phyloP scores from a whole-genome alignment of 2,797 vertebrate genomes.

The Sparus aurata region DNA sequence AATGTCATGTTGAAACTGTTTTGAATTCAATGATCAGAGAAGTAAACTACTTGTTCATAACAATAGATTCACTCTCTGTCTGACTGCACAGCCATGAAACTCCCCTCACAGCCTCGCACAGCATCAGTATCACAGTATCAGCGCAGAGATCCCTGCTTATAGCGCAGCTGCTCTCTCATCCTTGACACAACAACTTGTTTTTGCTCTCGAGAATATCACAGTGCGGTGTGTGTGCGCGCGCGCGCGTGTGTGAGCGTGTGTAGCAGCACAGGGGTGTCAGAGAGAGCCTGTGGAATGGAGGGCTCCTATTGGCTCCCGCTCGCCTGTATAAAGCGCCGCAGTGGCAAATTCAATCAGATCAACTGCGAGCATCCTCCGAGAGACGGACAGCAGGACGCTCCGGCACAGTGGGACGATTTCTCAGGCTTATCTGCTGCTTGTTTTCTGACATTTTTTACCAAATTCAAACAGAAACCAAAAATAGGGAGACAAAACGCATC shows the following conservation, averaged over 20 bases:
- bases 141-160: background rate
- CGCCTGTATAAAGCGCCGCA: conserved; percentile 80
- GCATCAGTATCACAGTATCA: background rate
- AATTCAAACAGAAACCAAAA: background rate
- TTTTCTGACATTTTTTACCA: conserved; percentile 2
- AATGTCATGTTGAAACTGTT: background rate
- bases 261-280: conserved; percentile 31
- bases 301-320: conserved; percentile 80
- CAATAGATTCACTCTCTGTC: background rate
- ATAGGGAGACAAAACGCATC: too few species aligned
- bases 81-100: too few species aligned
- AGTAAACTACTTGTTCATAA: background rate
- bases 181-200: conserved; percentile 20
- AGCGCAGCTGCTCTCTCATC: background rate
- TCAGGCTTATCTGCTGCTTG: conserved; percentile 11
- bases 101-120: background rate
- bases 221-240: conserved; percentile 16
- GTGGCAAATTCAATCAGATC: conserved; percentile 82
- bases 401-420: conserved; percentile 27
- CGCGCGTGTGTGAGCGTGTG: too few species aligned
- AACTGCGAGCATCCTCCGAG: conserved; percentile 70
- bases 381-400: conserved; percentile 1
- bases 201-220: conserved; percentile 33
- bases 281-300: conserved; percentile 64
- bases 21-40: background rate